Conservation (phyloP, 2,113 vertebrate species). For the Sapayoa aenigma region DNA sequence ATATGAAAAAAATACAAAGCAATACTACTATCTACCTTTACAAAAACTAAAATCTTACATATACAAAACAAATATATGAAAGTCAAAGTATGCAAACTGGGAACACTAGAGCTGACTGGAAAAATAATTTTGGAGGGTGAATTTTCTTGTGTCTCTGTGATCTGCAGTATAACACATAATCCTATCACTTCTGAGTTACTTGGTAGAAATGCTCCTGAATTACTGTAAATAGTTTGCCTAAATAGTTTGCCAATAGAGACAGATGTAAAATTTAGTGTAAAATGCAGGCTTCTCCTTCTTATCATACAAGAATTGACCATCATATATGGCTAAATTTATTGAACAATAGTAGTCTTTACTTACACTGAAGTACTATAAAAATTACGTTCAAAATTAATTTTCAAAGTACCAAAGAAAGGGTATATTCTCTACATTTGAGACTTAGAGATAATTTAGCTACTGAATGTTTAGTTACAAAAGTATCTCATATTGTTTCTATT, state of each 20-base stretch:
- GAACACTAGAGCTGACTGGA: not conserved
- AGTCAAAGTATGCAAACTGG: not conserved
- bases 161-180: not conserved
- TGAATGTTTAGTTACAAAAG: not conserved
- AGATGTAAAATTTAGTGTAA: constrained; percentile 12
- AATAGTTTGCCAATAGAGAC: not conserved
- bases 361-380: not conserved
- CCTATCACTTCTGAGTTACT: not conserved
- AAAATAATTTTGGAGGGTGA: not conserved
- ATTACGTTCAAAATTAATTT: not conserved
- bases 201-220: not conserved
- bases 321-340: not conserved
- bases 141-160: not conserved
- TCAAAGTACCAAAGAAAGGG: not conserved
- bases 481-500: not conserved
- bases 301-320: not conserved
- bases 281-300: not conserved
- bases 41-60: not conserved
- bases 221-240: constrained; percentile 2
- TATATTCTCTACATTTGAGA: not conserved
- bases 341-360: not conserved
- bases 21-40: not conserved
- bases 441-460: not conserved
- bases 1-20: not conserved
- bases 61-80: not conserved